Conservation (phyloP, 2,797 vertebrate species). For the Mareca strepera region DNA sequence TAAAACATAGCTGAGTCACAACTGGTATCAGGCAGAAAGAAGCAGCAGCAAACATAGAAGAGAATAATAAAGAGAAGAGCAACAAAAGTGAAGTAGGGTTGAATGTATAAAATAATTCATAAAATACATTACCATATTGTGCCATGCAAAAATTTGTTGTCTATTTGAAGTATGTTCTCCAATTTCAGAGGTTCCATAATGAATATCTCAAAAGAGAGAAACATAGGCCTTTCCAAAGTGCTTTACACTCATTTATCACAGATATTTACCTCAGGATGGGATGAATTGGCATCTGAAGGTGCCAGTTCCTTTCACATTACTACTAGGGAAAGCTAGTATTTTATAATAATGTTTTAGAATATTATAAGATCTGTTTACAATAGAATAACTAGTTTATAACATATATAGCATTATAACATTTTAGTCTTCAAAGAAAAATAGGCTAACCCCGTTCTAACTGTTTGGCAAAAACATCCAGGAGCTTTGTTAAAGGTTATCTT, state of each 20-base stretch:
- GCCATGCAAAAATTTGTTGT: not conserved
- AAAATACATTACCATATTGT: not conserved
- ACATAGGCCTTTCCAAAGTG: not conserved
- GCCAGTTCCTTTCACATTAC: not conserved
- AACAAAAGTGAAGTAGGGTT: not conserved
- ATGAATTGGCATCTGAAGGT: not conserved
- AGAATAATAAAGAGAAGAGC: not conserved
- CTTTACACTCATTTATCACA: not conserved
- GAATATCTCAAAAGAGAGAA: not conserved
- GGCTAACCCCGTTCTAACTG: not conserved
- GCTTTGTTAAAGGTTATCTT: not conserved
- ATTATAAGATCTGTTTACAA: not conserved
- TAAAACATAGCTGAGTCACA: not conserved
- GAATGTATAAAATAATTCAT: not conserved
- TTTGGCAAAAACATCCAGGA: not conserved
- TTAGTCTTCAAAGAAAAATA: not conserved
- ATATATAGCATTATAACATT: not conserved
- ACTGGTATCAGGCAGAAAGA: not conserved
- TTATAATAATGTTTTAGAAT: not conserved
- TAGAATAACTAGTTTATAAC: not conserved
- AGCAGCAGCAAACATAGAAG: not conserved
- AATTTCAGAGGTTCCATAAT: not conserved
- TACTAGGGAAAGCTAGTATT: not conserved
- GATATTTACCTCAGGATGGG: not conserved
- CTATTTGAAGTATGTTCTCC: not conserved